Evolutionary conservation across 2,888 invertebrate genomes (phyloP).

Genomic region (Drosophila colorata): DNA sequence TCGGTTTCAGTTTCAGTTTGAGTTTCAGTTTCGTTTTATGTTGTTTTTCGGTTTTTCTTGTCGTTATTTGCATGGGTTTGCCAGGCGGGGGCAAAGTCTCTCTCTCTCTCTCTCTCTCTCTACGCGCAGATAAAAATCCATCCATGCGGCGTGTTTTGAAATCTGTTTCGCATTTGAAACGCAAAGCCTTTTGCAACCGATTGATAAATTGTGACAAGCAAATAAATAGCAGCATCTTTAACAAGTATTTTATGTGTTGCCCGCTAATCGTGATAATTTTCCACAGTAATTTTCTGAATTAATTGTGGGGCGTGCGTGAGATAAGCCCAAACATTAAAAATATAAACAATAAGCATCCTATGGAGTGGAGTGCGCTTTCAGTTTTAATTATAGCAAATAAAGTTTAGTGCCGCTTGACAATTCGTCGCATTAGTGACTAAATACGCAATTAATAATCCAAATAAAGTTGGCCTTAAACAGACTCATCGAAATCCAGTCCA

Average conservation of each 20-base stretch:
- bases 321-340: conserved; percentile 37
- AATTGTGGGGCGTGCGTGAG: conserved; percentile 52
- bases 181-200: conserved; percentile 27
- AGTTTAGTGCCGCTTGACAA: conserved; percentile 9
- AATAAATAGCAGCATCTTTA: conserved; percentile 8
- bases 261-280: conserved; percentile 31
- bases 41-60: conserved; percentile 14
- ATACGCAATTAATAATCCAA: conserved; percentile 1
- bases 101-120: not conserved
- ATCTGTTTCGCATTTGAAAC: conserved; percentile 45
- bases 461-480: conserved; percentile 1
- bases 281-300: conserved; percentile 24
- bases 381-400: conserved; percentile 11
- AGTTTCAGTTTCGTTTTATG: conserved; percentile 24
- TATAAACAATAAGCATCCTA: conserved; percentile 6
- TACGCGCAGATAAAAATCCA: conserved; percentile 33
- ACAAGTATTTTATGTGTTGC: conserved; percentile 42
- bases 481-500: conserved; percentile 4
- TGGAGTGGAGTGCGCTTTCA: not conserved
- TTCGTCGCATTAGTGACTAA: not conserved
- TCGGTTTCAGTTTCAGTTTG: conserved; percentile 21
- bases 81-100: conserved; percentile 30
- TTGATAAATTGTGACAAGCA: conserved; percentile 8
- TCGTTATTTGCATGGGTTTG: conserved; percentile 6
- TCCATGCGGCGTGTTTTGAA: conserved; percentile 62